Evolutionary conservation across 2,113 vertebrate genomes (phyloP).

Genomic region (Nerophis ophidion): DNA sequence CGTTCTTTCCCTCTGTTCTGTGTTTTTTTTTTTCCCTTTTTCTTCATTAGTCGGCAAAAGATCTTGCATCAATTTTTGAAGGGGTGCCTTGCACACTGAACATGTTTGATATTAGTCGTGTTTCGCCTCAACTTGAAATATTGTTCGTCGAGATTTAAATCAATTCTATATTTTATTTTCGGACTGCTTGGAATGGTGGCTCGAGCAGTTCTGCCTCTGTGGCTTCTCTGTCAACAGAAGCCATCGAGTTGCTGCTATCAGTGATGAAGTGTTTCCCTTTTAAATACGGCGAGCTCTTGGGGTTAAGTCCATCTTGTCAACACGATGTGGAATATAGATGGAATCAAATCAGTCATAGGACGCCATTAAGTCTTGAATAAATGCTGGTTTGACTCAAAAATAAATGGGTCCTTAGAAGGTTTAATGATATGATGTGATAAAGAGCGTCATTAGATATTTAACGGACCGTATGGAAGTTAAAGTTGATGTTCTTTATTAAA

Average conservation of each 20-base stretch:
- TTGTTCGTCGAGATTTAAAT: background rate
- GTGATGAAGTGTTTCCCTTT: conserved; percentile 43
- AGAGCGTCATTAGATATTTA: conserved; percentile 5
- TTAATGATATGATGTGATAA: conserved; percentile 9
- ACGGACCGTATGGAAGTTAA: background rate
- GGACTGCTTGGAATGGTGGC: background rate
- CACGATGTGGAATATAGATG: conserved; percentile 56
- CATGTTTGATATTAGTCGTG: background rate
- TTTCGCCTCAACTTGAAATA: background rate
- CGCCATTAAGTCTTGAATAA: conserved; percentile 27
- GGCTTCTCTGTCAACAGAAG: conserved; percentile 32
- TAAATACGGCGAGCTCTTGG: conserved; percentile 43
- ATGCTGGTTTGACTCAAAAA: conserved; percentile 2
- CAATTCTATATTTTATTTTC: background rate
- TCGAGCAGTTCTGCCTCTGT: conserved; percentile 16
- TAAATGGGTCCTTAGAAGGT: background rate
- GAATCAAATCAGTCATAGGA: conserved; percentile 34
- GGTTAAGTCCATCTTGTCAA: conserved; percentile 66
- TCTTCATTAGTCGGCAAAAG: conserved; percentile 9
- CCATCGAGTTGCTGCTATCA: conserved; percentile 41
- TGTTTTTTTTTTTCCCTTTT: conserved; percentile 7
- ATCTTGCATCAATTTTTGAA: background rate
- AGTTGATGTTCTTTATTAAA: too few relatives aligned
- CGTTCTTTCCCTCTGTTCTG: conserved; percentile 15
- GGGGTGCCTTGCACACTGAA: background rate